Evolutionary conservation across 2,888 invertebrate genomes (phyloP).

Genomic region (Vanessa cardui): DNA sequence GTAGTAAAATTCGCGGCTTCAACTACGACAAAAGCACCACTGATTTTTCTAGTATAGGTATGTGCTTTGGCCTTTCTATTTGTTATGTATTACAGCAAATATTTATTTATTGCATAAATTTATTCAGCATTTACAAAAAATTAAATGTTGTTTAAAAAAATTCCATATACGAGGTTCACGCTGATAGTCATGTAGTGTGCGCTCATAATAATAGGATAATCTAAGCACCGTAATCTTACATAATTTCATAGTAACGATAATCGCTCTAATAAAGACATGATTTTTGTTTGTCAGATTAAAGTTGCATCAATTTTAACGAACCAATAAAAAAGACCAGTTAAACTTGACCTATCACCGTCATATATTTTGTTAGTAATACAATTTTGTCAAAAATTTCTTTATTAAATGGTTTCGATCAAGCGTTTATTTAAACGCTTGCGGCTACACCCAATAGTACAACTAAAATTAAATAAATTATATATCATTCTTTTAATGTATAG

Average conservation of each 20-base stretch:
- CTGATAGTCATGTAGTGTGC: neutral
- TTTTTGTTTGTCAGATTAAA: slow-evolving; percentile 40
- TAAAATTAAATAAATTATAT: slow-evolving; percentile 35
- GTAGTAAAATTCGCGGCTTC: no score
- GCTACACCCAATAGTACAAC: slow-evolving; percentile 60
- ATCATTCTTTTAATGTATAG: slow-evolving; percentile 12
- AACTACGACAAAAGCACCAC: no score
- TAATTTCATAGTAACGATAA: slow-evolving; percentile 62
- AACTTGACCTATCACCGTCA: slow-evolving; percentile 44
- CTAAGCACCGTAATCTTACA: slow-evolving; percentile 34
- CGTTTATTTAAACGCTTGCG: slow-evolving; percentile 60
- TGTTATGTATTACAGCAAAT: no score
- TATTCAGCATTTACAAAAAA: no score
- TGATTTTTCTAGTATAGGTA: no score
- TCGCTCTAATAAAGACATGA: slow-evolving; percentile 70
- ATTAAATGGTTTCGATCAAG: slow-evolving; percentile 49
- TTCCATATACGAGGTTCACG: no score
- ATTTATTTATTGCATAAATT: no score
- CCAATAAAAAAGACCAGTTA: slow-evolving; percentile 48
- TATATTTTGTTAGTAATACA: slow-evolving; percentile 10
- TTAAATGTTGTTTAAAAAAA: no score
- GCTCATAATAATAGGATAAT: slow-evolving; percentile 7
- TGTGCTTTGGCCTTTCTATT: no score
- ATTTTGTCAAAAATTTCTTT: slow-evolving; percentile 24
- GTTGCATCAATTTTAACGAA: slow-evolving; percentile 46